Percentiles rank a stretch among this genome's conserved stretches.
phyloP scores from a whole-genome alignment of 2,113 vertebrate genomes.

The Lontra canadensis region DNA sequence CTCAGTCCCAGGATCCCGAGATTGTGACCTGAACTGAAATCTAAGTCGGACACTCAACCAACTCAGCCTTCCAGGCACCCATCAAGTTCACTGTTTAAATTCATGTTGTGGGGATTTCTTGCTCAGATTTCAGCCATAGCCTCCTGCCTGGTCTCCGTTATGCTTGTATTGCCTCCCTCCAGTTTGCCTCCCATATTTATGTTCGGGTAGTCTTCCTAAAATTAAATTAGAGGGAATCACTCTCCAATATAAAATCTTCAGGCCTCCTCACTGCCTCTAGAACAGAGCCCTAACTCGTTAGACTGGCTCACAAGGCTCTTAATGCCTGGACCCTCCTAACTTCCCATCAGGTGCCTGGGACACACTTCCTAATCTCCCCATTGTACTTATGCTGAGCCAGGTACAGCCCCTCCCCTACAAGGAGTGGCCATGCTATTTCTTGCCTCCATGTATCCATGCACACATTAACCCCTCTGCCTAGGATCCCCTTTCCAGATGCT shows the following conservation, averaged over 20 bases:
- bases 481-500: not conserved
- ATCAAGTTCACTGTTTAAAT: not conserved
- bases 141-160: not conserved
- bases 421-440: not conserved
- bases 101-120: not conserved
- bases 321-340: not conserved
- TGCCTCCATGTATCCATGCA: not conserved
- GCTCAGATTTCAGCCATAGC: not conserved
- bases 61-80: not conserved
- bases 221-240: not conserved
- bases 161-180: not conserved
- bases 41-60: not conserved
- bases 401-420: not conserved
- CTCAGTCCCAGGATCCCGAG: not conserved
- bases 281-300: not conserved
- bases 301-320: not conserved
- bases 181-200: not conserved
- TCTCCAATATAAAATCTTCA: not conserved
- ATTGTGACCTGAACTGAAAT: not conserved
- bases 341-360: not conserved
- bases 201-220: not conserved
- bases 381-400: not conserved
- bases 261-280: not conserved
- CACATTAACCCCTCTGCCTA: not conserved
- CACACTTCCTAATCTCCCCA: not conserved